Evolutionary conservation across 2,888 invertebrate species (phyloP), one percentile per base, ranked within the genome.

Genomic region (Drosophila tripunctata): DNA sequence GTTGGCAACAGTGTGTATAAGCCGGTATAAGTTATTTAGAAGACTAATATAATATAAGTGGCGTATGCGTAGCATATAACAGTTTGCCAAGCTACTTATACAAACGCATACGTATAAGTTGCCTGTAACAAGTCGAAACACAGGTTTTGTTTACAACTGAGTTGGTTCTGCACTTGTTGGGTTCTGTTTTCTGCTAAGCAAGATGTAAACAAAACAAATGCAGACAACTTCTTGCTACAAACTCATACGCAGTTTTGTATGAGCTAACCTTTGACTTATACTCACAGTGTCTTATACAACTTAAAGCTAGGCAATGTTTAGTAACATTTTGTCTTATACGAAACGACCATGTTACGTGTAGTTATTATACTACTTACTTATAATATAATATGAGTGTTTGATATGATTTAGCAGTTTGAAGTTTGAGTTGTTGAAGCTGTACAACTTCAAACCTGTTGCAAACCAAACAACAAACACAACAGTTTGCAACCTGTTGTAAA

Each of bases 1-100:
- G 1, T 30, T 1, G 6, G 3, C 3, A 17, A 30, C 8, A 10
- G 8, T 0, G 1, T 35, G 7, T 61, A 57, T 51, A 35, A 40
- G 30, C 0, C 7, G 1, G 50, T 38, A 56, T 36, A 57, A 19
- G 45, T 3, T 10, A 3, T 2, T 31, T 44, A 15, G 22, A 6
- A 36, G 35, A 65, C 24, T 1, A 21, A 12, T 45, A 47, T 38
- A 7, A 22, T 36, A 44, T 45, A 27, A 43, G 43, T 5, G 10
- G 3, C 19, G 7, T 22, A 52, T 56, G 45, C 19, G 48, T 70
- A 63, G 43, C 30, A 67, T 79, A 79, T 82, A 82, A 82, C 78
- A 82, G 76, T 71, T 78, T 56, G 1, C 1, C 7, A 0, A 0
- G 4, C 2, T 15, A 22, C 62, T 62, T 50, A 43, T 67, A 61